Base-by-base conservation (phyloP, 2,113 vertebrate species). In the Morone chrysops region DNA sequence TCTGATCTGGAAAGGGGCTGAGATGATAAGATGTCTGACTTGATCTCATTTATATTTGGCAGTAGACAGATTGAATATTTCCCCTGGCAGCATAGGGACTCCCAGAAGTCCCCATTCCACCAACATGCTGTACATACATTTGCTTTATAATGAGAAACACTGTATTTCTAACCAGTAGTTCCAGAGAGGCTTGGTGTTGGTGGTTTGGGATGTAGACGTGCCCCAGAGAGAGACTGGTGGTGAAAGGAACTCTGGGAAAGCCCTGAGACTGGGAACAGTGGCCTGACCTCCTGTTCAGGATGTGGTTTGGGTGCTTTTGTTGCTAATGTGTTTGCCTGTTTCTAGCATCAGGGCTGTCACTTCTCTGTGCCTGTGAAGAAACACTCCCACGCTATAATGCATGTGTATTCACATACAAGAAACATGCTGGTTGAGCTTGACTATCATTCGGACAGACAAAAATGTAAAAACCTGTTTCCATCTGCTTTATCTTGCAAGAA, bases 161-260 rank as follows among this genome's bases (percentile, higher is more conserved):
- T 1, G 22, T 51, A 60, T n/a, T 12, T 74, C 78, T 25, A 14
- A 53, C 25, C 38, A 53, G 50, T 20, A 18, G 61, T 47, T 79
- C 75, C 48, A 74, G 67, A 61, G 9, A 82, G 9, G 22, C 70
- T 77, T 14, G 48, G 77, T 61, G 67, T 31, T 70, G 62, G 76
- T 78, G 84, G 77, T 87, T 59, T 77, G 86, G 76, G 89, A 88
- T 68, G 51, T 31, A 76, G 84, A 93, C 51, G 18, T 83, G 75
- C 86, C 82, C 79, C 40, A 72, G 92, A 77, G 92, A 87, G 68
- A 36, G n/a, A 56, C 11, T 22, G 59, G 84, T 65, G 75, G 22
- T 89, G 88, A 92, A 82, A 88, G 83, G 89, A 87, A 81, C 80
- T 89, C 87, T 95, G 93, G 93, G 94, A 94, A 93, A 89, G 82